Conservation (phyloP, 2,113 vertebrate species). For the Mesocricetus auratus region DNA sequence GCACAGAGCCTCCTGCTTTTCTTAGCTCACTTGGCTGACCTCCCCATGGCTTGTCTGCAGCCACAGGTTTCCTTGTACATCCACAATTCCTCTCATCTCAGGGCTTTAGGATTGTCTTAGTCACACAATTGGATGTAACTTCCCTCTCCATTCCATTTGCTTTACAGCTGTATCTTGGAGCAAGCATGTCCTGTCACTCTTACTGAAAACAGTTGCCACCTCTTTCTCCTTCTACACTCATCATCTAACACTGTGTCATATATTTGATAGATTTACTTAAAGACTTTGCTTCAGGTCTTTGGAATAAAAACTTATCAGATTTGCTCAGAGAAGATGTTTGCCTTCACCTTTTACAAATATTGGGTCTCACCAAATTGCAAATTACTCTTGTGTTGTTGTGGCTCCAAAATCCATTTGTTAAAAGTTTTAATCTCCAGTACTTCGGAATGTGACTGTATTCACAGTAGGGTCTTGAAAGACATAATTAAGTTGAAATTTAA, state of each 20-base stretch:
- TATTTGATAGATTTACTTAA: neutral
- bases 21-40: neutral
- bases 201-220: neutral
- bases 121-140: neutral
- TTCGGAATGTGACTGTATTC: neutral
- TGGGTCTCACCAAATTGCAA: neutral
- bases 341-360: neutral
- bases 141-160: neutral
- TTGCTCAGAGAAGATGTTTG: neutral
- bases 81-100: neutral
- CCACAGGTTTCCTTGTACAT: neutral
- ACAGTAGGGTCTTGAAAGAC: neutral
- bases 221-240: neutral
- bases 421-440: neutral
- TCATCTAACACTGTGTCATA: neutral
- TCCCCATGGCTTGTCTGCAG: neutral
- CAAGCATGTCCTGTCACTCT: neutral
- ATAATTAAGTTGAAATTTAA: neutral
- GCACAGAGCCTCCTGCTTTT: neutral
- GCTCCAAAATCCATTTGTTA: neutral
- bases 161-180: neutral
- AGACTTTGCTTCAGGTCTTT: neutral
- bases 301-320: neutral
- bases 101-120: neutral
- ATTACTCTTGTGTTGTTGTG: neutral